Percentiles rank a stretch among this genome's conserved stretches.
phyloP scores from a whole-genome alignment of 2,113 vertebrate species.

The Meriones unguiculatus region DNA sequence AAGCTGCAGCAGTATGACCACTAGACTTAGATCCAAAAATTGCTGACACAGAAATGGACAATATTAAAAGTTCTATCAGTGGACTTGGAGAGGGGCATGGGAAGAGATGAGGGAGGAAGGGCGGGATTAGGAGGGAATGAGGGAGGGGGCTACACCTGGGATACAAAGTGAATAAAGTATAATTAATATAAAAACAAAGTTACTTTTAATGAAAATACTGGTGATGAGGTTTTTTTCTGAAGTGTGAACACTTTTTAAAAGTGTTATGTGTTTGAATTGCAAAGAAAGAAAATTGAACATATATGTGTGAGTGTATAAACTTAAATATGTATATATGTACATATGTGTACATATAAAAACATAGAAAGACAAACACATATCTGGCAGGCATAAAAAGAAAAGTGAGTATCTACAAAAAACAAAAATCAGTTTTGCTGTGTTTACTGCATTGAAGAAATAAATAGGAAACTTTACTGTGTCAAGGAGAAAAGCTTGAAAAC shows the following conservation, averaged over 20 bases:
- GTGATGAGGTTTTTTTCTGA: background rate
- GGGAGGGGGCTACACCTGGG: too few species aligned
- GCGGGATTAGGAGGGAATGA: too few species aligned
- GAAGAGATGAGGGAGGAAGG: too few species aligned
- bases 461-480: background rate
- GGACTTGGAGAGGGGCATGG: too few species aligned
- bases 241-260: background rate
- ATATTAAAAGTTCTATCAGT: background rate
- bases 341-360: background rate
- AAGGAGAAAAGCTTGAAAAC: background rate
- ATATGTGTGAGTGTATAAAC: background rate
- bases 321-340: background rate
- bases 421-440: constrained; percentile 20
- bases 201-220: too few species aligned
- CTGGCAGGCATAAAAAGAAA: background rate
- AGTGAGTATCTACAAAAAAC: background rate
- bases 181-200: too few species aligned
- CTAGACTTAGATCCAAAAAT: constrained; percentile 29
- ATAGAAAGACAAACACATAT: background rate
- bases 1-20: background rate
- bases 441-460: constrained; percentile 4
- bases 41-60: background rate
- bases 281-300: background rate
- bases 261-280: background rate
- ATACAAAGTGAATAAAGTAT: too few species aligned